Conservation (phyloP, 2,888 invertebrate genomes). For the Aphidius colemani region DNA sequence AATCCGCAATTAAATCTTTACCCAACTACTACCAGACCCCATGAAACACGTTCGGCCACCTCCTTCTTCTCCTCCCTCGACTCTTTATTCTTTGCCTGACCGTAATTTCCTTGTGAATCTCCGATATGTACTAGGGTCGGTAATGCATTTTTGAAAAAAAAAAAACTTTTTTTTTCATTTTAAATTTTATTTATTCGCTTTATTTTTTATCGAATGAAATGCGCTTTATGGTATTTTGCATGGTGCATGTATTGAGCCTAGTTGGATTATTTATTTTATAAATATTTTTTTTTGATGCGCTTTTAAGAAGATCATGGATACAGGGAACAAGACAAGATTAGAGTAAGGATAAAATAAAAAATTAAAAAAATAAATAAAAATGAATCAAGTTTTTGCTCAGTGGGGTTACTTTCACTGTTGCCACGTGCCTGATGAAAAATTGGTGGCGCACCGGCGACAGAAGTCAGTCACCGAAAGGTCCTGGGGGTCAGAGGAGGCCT, state of each 20-base stretch:
- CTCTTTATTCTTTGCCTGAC: slow-evolving; percentile 11
- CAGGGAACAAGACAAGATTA: neutral
- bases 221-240: too few relatives aligned
- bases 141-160: too few relatives aligned
- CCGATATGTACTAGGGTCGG: neutral
- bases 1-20: slow-evolving; percentile 45
- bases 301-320: neutral
- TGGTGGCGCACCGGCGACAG: slow-evolving; percentile 13
- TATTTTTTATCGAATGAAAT: too few relatives aligned
- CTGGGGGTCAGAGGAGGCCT: slow-evolving; percentile 5
- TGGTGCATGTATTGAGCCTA: too few relatives aligned
- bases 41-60: slow-evolving; percentile 29
- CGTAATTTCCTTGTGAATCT: slow-evolving; percentile 16
- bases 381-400: neutral
- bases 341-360: neutral
- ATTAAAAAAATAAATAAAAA: neutral
- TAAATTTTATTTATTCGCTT: too few relatives aligned
- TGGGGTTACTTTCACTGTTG: slow-evolving; percentile 10
- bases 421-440: slow-evolving; percentile 14
- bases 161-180: too few relatives aligned
- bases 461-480: slow-evolving; percentile 19
- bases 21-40: slow-evolving; percentile 37
- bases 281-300: neutral
- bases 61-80: slow-evolving; percentile 14
- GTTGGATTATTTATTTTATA: neutral